Base-by-base conservation (phyloP, 2,888 invertebrate species). In the Lithophane leautieri region DNA sequence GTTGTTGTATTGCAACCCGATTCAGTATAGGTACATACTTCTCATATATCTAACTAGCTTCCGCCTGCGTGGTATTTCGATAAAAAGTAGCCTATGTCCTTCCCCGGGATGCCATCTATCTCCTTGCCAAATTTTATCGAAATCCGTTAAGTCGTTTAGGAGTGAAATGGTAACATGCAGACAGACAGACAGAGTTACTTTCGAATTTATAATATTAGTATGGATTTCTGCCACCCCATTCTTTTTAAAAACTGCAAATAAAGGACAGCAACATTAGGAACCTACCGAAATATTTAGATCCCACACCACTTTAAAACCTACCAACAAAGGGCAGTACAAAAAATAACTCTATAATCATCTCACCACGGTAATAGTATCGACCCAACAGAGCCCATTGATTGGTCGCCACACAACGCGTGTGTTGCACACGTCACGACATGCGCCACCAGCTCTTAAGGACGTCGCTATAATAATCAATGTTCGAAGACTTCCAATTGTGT, bases 281-380 rank as follows among this genome's bases (percentile, higher is more conserved):
- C 8, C 40, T 28, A 19, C 12, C 16, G 2, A 7, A 63, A n/a
- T n/a, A n/a, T n/a, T n/a, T n/a, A n/a, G n/a, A n/a, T n/a, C n/a
- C n/a, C n/a, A 56, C 9, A 40, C 7, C 6, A 22, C 0, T 56
- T 56, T 42, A 68, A 70, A 72, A 67, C 47, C 19, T 47, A 50
- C 22, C 14, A 28, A 28, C 28, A 42, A 62, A 61, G 4, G 6
- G 0, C 12, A n/a, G 12, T 12, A 28, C 25, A 22, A 80, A 12
- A 81, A 61, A 58, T 76, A 75, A 72, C 63, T 72, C 66, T 75
- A 77, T 79, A 85, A 76, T 66, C 56, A 82, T 83, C 76, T 70
- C 73, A 76, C 83, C 72, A 76, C 70, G 85, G 80, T n/a, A n/a
- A 87, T 84, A 22, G 6, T 76, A 87, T 88, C 86, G 87, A 87